Evolutionary conservation across 2,888 invertebrate species (phyloP).

Genomic region (Rhopalosiphum nymphaeae): DNA sequence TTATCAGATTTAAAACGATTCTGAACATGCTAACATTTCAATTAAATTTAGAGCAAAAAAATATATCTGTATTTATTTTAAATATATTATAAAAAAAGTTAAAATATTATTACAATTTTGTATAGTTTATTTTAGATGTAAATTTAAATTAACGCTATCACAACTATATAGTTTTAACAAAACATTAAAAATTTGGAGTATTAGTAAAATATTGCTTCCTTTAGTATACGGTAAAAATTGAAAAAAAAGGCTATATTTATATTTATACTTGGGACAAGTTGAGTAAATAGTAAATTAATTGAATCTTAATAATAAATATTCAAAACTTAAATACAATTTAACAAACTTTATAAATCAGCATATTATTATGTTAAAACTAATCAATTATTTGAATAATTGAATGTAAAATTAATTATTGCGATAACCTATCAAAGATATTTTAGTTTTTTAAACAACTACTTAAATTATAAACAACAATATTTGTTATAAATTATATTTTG

Average conservation of each 20-base stretch:
- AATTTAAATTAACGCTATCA: background rate
- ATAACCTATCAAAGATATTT: background rate
- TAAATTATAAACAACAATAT: background rate
- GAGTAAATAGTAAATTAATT: background rate
- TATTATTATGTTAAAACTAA: background rate
- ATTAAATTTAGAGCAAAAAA: background rate
- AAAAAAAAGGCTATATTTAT: background rate
- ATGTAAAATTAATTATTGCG: background rate
- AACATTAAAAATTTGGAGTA: background rate
- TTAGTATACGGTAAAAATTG: background rate
- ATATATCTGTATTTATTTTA: background rate
- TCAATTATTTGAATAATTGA: background rate
- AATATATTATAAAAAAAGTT: background rate
- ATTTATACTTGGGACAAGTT: background rate
- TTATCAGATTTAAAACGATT: conserved; percentile 33
- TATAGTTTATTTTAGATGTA: background rate
- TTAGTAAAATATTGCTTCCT: background rate
- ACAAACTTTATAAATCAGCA: background rate
- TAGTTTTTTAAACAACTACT: background rate
- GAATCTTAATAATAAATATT: background rate
- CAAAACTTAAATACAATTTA: background rate
- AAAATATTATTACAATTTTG: background rate
- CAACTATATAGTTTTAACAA: background rate
- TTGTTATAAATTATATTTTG: background rate
- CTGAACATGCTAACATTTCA: background rate